These are phyloP conservation scores for Leucopternis melanops DNA, from an alignment of 2,113 vertebrate genomes.

Conservation along the genomic window DNA sequence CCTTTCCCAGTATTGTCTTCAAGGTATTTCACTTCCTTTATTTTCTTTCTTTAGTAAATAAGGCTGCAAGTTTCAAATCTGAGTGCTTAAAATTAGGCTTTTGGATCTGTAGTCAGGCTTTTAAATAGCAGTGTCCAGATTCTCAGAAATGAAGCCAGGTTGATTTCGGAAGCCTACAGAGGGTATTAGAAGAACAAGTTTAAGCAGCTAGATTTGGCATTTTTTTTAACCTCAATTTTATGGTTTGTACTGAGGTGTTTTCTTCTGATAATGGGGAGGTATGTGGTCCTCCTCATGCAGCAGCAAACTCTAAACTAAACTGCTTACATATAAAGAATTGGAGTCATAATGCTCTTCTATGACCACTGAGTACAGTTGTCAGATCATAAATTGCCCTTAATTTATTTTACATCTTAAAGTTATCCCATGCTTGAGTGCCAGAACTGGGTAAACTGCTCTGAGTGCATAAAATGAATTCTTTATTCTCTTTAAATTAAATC, in stretches of 20 bases:
- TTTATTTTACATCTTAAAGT: background rate
- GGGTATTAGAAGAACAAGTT: background rate
- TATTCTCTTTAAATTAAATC: background rate
- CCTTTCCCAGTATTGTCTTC: slow-evolving; percentile 19
- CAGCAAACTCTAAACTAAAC: background rate
- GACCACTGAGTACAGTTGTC: background rate
- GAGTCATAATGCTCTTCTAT: background rate
- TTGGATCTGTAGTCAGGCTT: background rate
- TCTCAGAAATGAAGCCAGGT: background rate
- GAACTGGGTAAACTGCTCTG: background rate
- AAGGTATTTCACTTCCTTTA: slow-evolving; percentile 27
- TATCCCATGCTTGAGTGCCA: background rate
- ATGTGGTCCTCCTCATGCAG: background rate
- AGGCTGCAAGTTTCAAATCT: background rate
- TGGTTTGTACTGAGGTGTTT: background rate
- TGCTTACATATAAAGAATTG: background rate
- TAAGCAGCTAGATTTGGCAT: background rate
- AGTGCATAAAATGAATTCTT: background rate
- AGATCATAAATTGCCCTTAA: background rate
- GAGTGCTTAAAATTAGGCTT: slow-evolving; percentile 23
- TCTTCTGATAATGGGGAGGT: background rate
- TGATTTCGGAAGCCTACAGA: background rate
- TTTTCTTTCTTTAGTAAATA: slow-evolving; percentile 23
- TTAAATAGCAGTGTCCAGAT: background rate
- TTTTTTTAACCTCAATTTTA: background rate